Evolutionary conservation across 2,888 invertebrate species (phyloP), one percentile per base, ranked within the genome.

Genomic region (Erebia epiphron): DNA sequence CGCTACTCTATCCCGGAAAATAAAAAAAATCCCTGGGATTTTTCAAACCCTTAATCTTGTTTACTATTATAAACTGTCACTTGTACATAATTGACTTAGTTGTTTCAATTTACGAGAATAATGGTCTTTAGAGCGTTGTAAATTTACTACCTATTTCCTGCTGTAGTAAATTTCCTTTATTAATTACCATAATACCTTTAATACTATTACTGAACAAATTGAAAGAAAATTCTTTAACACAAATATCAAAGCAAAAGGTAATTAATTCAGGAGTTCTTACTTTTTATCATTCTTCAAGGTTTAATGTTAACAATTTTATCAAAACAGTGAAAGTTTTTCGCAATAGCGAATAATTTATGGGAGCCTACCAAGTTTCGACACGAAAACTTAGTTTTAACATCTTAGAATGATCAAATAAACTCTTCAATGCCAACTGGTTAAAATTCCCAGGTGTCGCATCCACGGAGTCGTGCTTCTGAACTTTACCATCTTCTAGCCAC

Each of bases 351-450:
- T 74, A 73, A 67, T 70, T 73, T 72, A 73, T 72, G 57, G 68
- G 66, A 62, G 58, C 72, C 56, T 52, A 46, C 67, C 52, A 54
- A 70, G 70, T 74, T 67, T 72, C 52, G 72, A 69, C 70, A 70
- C 68, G 68, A 18, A 57, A 74, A 72, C 70, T 72, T 67, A 69
- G 71, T 69, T 70, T 72, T 72, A 74, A 73, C 69, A 72, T 73
- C 73, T 85, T 77, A 85, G 83, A 83, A 82, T 83, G 83, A 83
- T 81, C 77, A 78, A 81, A 83, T 86, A 86, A 86, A 84, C 83
- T 84, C 73, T 80, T 87, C 88, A 86, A 87, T 88, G 88, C 83
- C 79, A 80, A 83, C 88, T 88, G 84, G 82, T 91, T 89, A 89
- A 90, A 87, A 90, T 90, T 88, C 88, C 84, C 82, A 86, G 84